phyloP scores from a whole-genome alignment of 2,888 invertebrate genomes.

The Meganola albula region DNA sequence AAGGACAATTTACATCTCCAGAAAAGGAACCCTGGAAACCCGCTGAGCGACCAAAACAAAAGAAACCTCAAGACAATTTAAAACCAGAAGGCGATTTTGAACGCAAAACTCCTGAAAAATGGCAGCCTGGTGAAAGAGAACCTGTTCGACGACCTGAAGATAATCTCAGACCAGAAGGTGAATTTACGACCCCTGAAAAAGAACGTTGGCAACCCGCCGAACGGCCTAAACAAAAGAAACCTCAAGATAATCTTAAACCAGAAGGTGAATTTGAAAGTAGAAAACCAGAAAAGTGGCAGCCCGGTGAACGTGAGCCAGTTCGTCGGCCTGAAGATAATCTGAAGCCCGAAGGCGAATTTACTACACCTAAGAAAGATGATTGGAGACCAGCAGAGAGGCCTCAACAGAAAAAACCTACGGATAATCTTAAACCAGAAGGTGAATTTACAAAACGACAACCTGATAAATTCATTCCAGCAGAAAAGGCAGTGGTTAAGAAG shows the following conservation, averaged over 20 bases:
- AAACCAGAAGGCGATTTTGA: slow-evolving; percentile 54
- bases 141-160: slow-evolving; percentile 60
- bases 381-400: slow-evolving; percentile 66
- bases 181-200: slow-evolving; percentile 38
- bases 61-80: slow-evolving; percentile 62
- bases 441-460: slow-evolving; percentile 61
- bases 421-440: slow-evolving; percentile 76
- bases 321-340: slow-evolving; percentile 48
- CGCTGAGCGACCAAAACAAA: slow-evolving; percentile 56
- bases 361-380: slow-evolving; percentile 60
- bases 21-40: slow-evolving; percentile 66
- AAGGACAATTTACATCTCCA: slow-evolving; percentile 68
- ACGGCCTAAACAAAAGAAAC: slow-evolving; percentile 52
- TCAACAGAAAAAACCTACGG: slow-evolving; percentile 56
- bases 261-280: slow-evolving; percentile 77
- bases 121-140: slow-evolving; percentile 57
- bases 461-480: slow-evolving; percentile 57
- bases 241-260: slow-evolving; percentile 45
- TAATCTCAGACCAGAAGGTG: slow-evolving; percentile 65
- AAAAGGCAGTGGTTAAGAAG: slow-evolving; percentile 46
- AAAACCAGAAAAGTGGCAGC: slow-evolving; percentile 46
- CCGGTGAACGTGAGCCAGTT: slow-evolving; percentile 45
- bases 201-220: slow-evolving; percentile 55
- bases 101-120: slow-evolving; percentile 45
- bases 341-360: slow-evolving; percentile 44